Conservation (phyloP, 92 coral and sea anemone species). For the Diadumene lineata region DNA sequence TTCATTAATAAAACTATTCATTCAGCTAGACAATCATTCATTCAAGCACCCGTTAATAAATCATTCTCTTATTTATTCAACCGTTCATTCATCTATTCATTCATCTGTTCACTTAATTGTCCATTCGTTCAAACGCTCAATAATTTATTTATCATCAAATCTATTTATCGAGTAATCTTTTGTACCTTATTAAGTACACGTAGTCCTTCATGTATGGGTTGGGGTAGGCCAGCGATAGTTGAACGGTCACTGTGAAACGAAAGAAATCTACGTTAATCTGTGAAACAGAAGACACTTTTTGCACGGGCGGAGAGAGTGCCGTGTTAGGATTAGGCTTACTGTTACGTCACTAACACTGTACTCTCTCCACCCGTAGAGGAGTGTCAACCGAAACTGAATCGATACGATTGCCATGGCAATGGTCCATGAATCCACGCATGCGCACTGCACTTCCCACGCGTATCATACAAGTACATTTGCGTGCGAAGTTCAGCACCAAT, state of each 20-base stretch:
- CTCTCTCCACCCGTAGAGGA: too few relatives aligned
- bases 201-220: conserved; percentile 93
- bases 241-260: conserved; percentile 72
- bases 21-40: neutral
- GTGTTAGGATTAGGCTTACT: too few relatives aligned
- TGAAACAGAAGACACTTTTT: too few relatives aligned
- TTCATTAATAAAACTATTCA: neutral
- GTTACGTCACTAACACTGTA: too few relatives aligned
- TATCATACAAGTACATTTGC: neutral
- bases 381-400: too few relatives aligned
- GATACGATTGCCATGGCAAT: too few relatives aligned
- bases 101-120: neutral
- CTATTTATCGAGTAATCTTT: too few relatives aligned
- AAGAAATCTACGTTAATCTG: neutral
- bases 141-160: too few relatives aligned
- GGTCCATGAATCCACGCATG: too few relatives aligned
- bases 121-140: neutral
- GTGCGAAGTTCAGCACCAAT: neutral
- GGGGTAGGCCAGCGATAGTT: conserved; percentile 92
- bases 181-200: conserved; percentile 79
- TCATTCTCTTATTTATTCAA: neutral
- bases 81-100: neutral
- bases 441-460: too few relatives aligned
- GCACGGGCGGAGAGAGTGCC: too few relatives aligned
- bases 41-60: too few relatives aligned